Evolutionary conservation across 1,140 invertebrate genomes (phyloP).

Genomic region (Vanessa atalanta): DNA sequence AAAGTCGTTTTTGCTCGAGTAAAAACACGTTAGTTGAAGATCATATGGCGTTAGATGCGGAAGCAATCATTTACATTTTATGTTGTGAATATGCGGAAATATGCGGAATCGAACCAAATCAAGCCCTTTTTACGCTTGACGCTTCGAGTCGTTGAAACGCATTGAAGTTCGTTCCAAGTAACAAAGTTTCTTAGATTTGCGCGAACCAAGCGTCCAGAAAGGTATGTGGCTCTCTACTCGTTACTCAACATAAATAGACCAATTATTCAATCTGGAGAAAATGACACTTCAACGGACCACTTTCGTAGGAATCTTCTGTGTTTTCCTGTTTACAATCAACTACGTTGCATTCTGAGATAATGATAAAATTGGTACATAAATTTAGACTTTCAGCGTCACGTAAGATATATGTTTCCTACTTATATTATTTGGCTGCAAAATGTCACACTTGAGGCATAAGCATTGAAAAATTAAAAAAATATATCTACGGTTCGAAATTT

Average conservation of each 20-base stretch:
- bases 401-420: no score
- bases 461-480: background rate
- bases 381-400: no score
- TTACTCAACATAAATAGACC: slow-evolving; percentile 8
- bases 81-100: slow-evolving; percentile 20
- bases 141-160: slow-evolving; percentile 20
- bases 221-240: slow-evolving; percentile 33
- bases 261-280: slow-evolving; percentile 8
- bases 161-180: slow-evolving; percentile 51
- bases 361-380: no score
- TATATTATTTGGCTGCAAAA: no score
- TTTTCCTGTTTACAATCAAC: background rate
- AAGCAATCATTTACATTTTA: slow-evolving; percentile 41
- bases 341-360: background rate
- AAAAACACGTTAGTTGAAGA: slow-evolving; percentile 1
- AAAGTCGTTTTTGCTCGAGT: background rate
- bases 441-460: no score
- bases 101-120: slow-evolving; percentile 35
- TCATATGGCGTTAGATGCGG: slow-evolving; percentile 7
- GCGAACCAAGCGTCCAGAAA: slow-evolving; percentile 45
- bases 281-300: background rate
- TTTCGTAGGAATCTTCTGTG: slow-evolving; percentile 1
- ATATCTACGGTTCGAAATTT: background rate
- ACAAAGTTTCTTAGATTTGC: slow-evolving; percentile 51
- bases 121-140: slow-evolving; percentile 32